phyloP scores from a whole-genome alignment of 2,888 invertebrate species.

The Rhingia rostrata region DNA sequence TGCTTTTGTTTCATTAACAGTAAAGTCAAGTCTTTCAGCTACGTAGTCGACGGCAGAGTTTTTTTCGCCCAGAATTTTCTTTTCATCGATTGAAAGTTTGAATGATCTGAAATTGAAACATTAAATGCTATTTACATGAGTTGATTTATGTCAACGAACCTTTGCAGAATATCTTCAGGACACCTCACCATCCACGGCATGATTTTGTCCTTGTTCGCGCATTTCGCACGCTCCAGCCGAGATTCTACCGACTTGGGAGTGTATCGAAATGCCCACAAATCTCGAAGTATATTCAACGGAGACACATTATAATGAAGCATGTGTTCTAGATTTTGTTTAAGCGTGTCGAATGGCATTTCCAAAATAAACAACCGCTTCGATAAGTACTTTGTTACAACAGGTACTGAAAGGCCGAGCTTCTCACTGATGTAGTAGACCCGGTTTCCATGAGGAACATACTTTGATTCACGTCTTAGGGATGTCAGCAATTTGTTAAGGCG shows the following conservation, averaged over 20 bases:
- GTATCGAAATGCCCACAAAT: constrained; percentile 87
- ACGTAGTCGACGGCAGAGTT: constrained; percentile 84
- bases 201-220: constrained; percentile 84
- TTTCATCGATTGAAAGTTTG: constrained; percentile 80
- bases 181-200: constrained; percentile 88
- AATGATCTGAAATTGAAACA: constrained; percentile 79
- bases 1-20: constrained; percentile 83
- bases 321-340: constrained; percentile 84
- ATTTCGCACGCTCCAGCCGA: constrained; percentile 84
- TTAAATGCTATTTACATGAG: not conserved
- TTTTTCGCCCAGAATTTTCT: constrained; percentile 84
- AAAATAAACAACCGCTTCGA: constrained; percentile 85
- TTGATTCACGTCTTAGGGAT: constrained; percentile 81
- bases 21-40: constrained; percentile 84
- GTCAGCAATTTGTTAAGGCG: constrained; percentile 78
- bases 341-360: constrained; percentile 84
- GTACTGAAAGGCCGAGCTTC: constrained; percentile 83
- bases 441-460: constrained; percentile 83
- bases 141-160: constrained; percentile 80
- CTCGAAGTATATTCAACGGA: constrained; percentile 85
- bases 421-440: constrained; percentile 85
- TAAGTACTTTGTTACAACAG: constrained; percentile 83
- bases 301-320: constrained; percentile 85
- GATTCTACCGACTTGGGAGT: constrained; percentile 84
- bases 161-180: constrained; percentile 84